Base-by-base conservation (phyloP, 2,797 vertebrate species). In the Hydrophis major region DNA sequence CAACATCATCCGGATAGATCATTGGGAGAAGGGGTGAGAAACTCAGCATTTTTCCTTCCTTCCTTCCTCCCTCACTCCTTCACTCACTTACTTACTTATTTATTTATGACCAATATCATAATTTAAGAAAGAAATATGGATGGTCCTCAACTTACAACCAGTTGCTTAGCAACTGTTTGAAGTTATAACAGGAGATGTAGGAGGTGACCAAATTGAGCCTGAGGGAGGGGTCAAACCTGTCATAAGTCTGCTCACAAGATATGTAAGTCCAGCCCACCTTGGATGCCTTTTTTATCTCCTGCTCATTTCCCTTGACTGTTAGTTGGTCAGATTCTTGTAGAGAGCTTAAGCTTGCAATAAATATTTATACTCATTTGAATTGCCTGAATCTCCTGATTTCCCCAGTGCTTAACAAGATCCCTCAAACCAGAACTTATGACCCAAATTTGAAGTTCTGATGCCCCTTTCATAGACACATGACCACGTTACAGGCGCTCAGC, bases 401-500 rank as follows among this genome's bases (percentile, higher is more conserved):
- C 28, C 61, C 8, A 3, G 60, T 11, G 60, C 60, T n/a, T 66
- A 12, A 13, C 61, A 66, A 66, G 28, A 66, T 66, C 27, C 27
- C 4, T 12, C 61, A n/a, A 66, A 66, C 28, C 4, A 66, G 4
- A 66, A n/a, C 2, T n/a, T 66, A 66, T 13, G 4, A 28, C 4
- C 28, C 28, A n/a, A 27, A 66, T n/a, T n/a, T n/a, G 61, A 66
- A 66, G 28, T 66, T 66, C 28, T 66, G 61, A 66, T 66, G 4
- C 61, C 61, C 28, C 61, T n/a, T 13, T 13, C 4, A 0, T 66
- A n/a, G 12, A 13, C 12, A 13, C 0, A 0, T 13, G 61, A 66
- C 27, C 61, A 66, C 12, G 5, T 66, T 66, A 66, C 4, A 27
- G 28, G 11, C 4, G 4, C 27, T 66, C 0, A 4, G 61, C 61